Conservation (phyloP, 2,888 invertebrate genomes). For the Dynastes grantii region DNA sequence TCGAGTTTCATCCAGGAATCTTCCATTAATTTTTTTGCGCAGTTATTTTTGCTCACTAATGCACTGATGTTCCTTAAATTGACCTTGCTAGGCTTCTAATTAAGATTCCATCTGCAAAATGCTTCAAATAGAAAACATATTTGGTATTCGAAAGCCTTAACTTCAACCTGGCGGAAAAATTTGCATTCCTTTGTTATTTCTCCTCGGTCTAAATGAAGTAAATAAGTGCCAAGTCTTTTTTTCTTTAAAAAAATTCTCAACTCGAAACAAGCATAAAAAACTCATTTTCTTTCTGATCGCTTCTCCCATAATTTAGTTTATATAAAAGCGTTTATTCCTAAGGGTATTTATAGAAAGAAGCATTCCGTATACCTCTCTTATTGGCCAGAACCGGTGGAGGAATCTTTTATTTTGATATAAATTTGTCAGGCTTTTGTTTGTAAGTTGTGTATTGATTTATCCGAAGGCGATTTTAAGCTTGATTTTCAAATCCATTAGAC, state of each 20-base stretch:
- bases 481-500: no score
- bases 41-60: not conserved
- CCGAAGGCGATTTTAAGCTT: no score
- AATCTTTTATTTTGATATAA: no score
- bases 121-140: slow-evolving; percentile 21
- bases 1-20: not conserved
- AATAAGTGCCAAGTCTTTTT: slow-evolving; percentile 47
- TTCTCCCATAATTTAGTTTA: slow-evolving; percentile 43
- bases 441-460: no score
- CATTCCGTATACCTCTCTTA: slow-evolving; percentile 10
- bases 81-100: not conserved
- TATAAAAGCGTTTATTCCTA: slow-evolving; percentile 48
- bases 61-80: not conserved
- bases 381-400: no score
- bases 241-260: slow-evolving; percentile 31
- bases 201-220: slow-evolving; percentile 42
- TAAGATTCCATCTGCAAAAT: not conserved
- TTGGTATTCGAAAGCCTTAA: slow-evolving; percentile 47
- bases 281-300: not conserved
- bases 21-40: not conserved
- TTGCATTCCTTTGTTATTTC: slow-evolving; percentile 51
- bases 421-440: no score
- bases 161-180: slow-evolving; percentile 48
- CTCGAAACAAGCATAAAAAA: not conserved
- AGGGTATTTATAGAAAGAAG: slow-evolving; percentile 22